phyloP scores from a whole-genome alignment of 1,140 invertebrate genomes.

The Drosophila athabasca region DNA sequence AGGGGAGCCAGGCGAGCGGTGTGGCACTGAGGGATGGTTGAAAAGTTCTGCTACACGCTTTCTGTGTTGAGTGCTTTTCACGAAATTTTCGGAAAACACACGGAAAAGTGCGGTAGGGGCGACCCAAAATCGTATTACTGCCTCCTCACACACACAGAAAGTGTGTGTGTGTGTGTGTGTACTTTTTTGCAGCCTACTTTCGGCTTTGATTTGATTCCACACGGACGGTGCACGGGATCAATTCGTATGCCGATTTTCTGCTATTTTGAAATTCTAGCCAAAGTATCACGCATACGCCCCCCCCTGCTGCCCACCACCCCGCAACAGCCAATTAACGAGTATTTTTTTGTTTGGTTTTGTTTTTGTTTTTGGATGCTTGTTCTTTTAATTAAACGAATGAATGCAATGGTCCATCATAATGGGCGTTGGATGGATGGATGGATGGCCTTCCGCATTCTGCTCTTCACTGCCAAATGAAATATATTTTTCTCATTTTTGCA shows the following conservation, averaged over 20 bases:
- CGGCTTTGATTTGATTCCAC: slow-evolving; percentile 51
- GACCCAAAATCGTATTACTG: slow-evolving; percentile 50
- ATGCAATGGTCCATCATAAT: slow-evolving; percentile 35
- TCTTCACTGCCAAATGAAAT: slow-evolving; percentile 12
- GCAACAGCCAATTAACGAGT: slow-evolving; percentile 62
- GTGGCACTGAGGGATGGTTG: slow-evolving; percentile 18
- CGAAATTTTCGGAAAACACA: slow-evolving; percentile 58
- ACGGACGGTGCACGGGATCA: slow-evolving; percentile 21
- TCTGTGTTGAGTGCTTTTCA: slow-evolving; percentile 48
- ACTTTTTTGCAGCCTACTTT: slow-evolving; percentile 60
- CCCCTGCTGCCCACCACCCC: not conserved
- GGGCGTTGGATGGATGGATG: slow-evolving; percentile 17
- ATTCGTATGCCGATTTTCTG: slow-evolving; percentile 31
- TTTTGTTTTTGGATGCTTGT: slow-evolving; percentile 31
- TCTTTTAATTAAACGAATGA: slow-evolving; percentile 68
- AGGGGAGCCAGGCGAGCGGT: not conserved
- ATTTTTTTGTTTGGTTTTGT: slow-evolving; percentile 18
- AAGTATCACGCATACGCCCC: slow-evolving; percentile 37
- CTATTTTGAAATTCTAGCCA: slow-evolving; percentile 20
- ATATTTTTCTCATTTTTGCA: slow-evolving; percentile 30
- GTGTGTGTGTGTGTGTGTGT: slow-evolving; percentile 9
- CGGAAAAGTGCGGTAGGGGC: slow-evolving; percentile 17
- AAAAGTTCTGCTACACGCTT: slow-evolving; percentile 42
- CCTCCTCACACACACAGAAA: slow-evolving; percentile 13
- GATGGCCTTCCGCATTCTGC: slow-evolving; percentile 22